Evolutionary conservation across 2,888 invertebrate genomes (phyloP).

Genomic region (Drosophila helvetica): DNA sequence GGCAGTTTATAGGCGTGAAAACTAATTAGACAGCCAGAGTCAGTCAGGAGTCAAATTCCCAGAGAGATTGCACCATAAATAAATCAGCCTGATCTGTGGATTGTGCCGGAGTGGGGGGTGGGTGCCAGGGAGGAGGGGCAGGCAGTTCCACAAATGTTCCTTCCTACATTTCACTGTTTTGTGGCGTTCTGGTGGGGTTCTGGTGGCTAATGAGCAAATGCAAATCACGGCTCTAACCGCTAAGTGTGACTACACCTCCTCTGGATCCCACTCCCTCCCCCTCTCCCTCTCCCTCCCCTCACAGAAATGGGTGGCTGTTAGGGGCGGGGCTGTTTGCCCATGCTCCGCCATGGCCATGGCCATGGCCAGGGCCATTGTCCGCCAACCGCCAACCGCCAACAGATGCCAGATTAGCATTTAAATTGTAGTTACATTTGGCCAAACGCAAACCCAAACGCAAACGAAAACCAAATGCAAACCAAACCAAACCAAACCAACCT

Average conservation of each 20-base stretch:
- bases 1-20: slow-evolving; percentile 69
- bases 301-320: slow-evolving; percentile 12
- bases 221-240: slow-evolving; percentile 42
- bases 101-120: slow-evolving; percentile 16
- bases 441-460: slow-evolving; percentile 48
- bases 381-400: slow-evolving; percentile 61
- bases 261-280: background rate
- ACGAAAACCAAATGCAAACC: slow-evolving; percentile 44
- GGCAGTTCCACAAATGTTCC: slow-evolving; percentile 3
- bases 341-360: slow-evolving; percentile 43
- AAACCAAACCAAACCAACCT: slow-evolving; percentile 41
- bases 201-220: slow-evolving; percentile 67
- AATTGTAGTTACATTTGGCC: slow-evolving; percentile 77
- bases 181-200: slow-evolving; percentile 11
- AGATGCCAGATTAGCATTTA: slow-evolving; percentile 79
- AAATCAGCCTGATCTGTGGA: slow-evolving; percentile 30
- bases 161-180: background rate
- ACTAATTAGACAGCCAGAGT: slow-evolving; percentile 69
- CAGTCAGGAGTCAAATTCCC: slow-evolving; percentile 40
- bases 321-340: slow-evolving; percentile 70
- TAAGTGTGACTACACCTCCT: slow-evolving; percentile 28
- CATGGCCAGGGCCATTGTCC: slow-evolving; percentile 47
- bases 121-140: slow-evolving; percentile 15
- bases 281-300: slow-evolving; percentile 29
- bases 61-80: slow-evolving; percentile 59